Conservation (phyloP, 2,888 invertebrate species). For the Xanthorhoe spadicearia region DNA sequence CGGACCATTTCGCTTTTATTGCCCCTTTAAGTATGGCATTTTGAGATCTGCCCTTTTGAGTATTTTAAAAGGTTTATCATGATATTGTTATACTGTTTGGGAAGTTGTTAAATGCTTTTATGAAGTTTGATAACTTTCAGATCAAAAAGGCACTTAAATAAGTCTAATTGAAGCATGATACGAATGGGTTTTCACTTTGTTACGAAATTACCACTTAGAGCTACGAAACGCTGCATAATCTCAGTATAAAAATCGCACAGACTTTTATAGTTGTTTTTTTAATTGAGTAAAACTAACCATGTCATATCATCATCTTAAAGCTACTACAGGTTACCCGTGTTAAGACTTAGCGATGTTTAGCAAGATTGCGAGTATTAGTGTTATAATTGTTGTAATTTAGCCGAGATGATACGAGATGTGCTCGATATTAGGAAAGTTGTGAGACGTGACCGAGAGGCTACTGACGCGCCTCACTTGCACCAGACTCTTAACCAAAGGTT, state of each 20-base stretch:
- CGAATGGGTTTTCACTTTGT: no score
- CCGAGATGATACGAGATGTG: constrained; percentile 3
- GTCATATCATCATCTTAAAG: background rate
- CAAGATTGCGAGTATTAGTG: background rate
- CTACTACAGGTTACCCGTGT: background rate
- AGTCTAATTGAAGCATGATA: no score
- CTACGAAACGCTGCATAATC: no score
- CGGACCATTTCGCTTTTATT: constrained; percentile 40
- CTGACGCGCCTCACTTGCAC: background rate
- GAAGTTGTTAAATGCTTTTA: constrained; percentile 5
- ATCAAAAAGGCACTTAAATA: background rate
- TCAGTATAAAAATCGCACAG: no score
- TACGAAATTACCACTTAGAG: no score
- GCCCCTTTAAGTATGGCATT: constrained; percentile 15
- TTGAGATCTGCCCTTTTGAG: constrained; percentile 23
- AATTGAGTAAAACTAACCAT: no score
- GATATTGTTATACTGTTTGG: constrained; percentile 10
- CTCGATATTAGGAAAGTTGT: constrained; percentile 16
- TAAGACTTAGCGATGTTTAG: background rate
- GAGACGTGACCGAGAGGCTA: constrained; percentile 22
- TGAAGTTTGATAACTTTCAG: background rate
- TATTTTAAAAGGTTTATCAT: constrained; percentile 25
- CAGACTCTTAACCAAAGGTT: background rate
- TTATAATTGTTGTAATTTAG: constrained; percentile 14
- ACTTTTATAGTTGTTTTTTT: no score